Percentiles rank a stretch among this genome's conserved stretches.
These are phyloP conservation scores for Sphaerodactylus townsendi DNA, from an alignment of 2,113 vertebrate species.

Conservation along the genomic window DNA sequence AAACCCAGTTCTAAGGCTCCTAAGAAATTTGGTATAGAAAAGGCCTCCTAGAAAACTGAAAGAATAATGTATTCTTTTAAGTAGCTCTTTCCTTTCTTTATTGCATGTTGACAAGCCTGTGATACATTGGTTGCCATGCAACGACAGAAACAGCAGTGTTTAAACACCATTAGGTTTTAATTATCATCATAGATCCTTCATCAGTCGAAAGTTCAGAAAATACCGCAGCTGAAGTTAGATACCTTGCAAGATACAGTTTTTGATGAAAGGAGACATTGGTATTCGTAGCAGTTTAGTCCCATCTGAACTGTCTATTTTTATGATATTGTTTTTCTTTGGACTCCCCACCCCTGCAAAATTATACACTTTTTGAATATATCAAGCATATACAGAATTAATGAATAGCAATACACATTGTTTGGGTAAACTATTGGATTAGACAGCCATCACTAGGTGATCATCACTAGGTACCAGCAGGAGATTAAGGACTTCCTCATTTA, in stretches of 20 bases:
- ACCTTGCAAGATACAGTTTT: conserved; percentile 39
- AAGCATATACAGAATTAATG: conserved; percentile 20
- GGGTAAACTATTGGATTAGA: conserved; percentile 14
- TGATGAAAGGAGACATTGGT: conserved; percentile 47
- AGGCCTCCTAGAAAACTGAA: conserved; percentile 50
- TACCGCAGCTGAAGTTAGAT: conserved; percentile 53
- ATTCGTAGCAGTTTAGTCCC: conserved; percentile 34
- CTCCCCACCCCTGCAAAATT: neutral
- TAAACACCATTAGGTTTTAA: conserved; percentile 74
- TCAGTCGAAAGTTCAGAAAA: conserved; percentile 67
- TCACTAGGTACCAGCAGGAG: too few species aligned
- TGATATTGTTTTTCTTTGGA: neutral
- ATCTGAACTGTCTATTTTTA: conserved; percentile 27
- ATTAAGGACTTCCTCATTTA: too few species aligned
- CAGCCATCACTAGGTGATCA: neutral
- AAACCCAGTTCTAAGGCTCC: neutral
- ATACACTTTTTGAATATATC: conserved; percentile 12
- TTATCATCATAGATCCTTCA: conserved; percentile 68
- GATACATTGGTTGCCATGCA: conserved; percentile 76
- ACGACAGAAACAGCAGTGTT: conserved; percentile 61
- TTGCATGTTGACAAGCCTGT: conserved; percentile 44
- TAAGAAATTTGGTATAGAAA: conserved; percentile 44
- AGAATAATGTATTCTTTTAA: conserved; percentile 40
- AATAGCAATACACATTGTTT: conserved; percentile 14
- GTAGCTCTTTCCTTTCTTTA: conserved; percentile 43